phyloP scores from a whole-genome alignment of 2,113 vertebrate species.

The Symphodus melops region DNA sequence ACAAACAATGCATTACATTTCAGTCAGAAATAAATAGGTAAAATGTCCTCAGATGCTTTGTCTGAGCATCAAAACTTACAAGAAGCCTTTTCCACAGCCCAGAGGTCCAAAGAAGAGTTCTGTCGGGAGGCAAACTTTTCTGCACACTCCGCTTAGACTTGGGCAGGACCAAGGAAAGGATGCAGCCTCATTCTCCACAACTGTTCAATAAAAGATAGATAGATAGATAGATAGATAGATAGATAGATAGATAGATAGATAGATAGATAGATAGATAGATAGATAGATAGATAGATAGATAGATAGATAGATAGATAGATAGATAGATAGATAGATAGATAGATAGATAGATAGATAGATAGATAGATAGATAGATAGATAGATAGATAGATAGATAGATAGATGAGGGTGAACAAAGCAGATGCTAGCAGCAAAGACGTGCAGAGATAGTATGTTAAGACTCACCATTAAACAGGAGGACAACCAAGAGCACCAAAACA shows the following conservation, averaged over 20 bases:
- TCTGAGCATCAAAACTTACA: slow-evolving; percentile 66
- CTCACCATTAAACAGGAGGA: slow-evolving; percentile 78
- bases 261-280: no score
- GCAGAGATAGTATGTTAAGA: slow-evolving; percentile 11
- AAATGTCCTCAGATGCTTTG: background rate
- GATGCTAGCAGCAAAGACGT: background rate
- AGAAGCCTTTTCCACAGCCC: slow-evolving; percentile 81
- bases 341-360: no score
- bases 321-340: no score
- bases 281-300: no score
- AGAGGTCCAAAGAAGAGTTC: slow-evolving; percentile 84
- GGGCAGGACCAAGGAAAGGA: slow-evolving; percentile 81
- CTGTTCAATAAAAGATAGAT: slow-evolving; percentile 40
- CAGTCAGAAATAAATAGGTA: background rate
- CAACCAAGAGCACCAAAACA: slow-evolving; percentile 64
- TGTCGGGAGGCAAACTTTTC: slow-evolving; percentile 79
- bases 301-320: no score
- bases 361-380: no score
- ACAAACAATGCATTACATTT: slow-evolving; percentile 4
- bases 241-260: no score
- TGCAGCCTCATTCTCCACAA: slow-evolving; percentile 72
- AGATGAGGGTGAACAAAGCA: background rate
- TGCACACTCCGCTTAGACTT: slow-evolving; percentile 78
- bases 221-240: no score
- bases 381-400: no score